phyloP scores from a whole-genome alignment of 2,113 vertebrate species.

The Carassius carassius region DNA sequence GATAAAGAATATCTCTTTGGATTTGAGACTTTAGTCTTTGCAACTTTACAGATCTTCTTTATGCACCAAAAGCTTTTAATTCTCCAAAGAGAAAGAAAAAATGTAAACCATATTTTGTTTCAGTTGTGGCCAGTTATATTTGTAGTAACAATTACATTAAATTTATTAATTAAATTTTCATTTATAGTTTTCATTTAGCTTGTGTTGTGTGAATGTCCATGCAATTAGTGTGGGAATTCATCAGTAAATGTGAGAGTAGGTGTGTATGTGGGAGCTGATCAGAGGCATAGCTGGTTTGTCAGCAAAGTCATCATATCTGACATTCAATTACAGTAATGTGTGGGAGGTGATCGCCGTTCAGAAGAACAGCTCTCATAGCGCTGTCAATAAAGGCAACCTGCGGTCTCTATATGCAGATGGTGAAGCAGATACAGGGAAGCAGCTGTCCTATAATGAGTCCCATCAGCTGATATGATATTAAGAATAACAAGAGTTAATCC shows the following conservation, averaged over 20 bases:
- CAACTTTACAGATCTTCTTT: too few relatives aligned
- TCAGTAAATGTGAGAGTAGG: not conserved
- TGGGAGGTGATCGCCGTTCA: not conserved
- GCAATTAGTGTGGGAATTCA: not conserved
- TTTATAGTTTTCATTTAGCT: too few relatives aligned
- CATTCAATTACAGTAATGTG: conserved; percentile 34
- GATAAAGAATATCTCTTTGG: too few relatives aligned
- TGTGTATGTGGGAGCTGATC: not conserved
- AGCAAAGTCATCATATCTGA: conserved; percentile 30
- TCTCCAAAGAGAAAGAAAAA: too few relatives aligned
- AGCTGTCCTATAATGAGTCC: conserved; percentile 3
- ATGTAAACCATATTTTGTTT: too few relatives aligned
- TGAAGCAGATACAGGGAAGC: conserved; percentile 8
- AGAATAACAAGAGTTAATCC: conserved; percentile 11
- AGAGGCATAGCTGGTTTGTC: not conserved
- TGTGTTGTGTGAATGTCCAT: not conserved
- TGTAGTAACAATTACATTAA: too few relatives aligned
- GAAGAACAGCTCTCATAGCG: not conserved
- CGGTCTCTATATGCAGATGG: not conserved
- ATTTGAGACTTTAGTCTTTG: too few relatives aligned
- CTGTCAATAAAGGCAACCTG: not conserved
- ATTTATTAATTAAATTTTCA: too few relatives aligned
- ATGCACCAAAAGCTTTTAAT: too few relatives aligned
- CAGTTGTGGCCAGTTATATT: too few relatives aligned
- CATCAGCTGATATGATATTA: conserved; percentile 14